phyloP scores from a whole-genome alignment of 2,113 vertebrate genomes.

The Osmerus mordax region DNA sequence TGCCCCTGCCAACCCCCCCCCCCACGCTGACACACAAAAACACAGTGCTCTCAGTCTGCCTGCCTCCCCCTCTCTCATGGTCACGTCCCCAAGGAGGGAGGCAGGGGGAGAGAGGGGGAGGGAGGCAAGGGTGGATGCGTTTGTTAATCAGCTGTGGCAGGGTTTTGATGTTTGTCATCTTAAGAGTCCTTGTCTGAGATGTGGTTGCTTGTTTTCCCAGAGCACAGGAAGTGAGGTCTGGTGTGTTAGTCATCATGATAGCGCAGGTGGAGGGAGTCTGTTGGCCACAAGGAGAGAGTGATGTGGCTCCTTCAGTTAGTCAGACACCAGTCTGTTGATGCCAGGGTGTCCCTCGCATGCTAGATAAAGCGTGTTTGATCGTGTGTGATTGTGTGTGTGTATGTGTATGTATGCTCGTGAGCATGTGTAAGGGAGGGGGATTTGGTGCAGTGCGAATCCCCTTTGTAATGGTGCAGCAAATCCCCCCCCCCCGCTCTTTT shows the following conservation, averaged over 20 bases:
- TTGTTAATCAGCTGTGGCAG: conserved; percentile 31
- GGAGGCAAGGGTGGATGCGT: conserved; percentile 17
- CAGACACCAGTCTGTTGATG: conserved; percentile 4
- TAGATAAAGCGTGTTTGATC: conserved; percentile 28
- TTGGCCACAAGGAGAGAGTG: background rate
- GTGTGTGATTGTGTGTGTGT: conserved; percentile 15
- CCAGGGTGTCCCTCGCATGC: background rate
- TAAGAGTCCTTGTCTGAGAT: background rate
- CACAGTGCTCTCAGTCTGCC: conserved; percentile 3
- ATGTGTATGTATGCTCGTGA: conserved; percentile 9
- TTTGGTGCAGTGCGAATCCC: conserved; percentile 73
- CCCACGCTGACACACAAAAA: background rate
- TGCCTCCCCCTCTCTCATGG: background rate
- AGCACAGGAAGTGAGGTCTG: background rate
- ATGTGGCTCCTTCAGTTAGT: background rate
- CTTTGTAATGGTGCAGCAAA: conserved; percentile 64
- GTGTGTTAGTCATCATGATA: background rate
- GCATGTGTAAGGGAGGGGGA: conserved; percentile 43
- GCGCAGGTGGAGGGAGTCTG: background rate
- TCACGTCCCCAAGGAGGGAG: conserved; percentile 14
- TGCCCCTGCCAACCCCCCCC: background rate
- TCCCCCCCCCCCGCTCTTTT: conserved; percentile 5
- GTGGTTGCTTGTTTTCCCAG: background rate
- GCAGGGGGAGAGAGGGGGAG: background rate
- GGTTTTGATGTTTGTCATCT: conserved; percentile 4